These are phyloP conservation scores for Tetramorium simillimum DNA, from an alignment of 1,140 invertebrate genomes.

Conservation along the genomic window DNA sequence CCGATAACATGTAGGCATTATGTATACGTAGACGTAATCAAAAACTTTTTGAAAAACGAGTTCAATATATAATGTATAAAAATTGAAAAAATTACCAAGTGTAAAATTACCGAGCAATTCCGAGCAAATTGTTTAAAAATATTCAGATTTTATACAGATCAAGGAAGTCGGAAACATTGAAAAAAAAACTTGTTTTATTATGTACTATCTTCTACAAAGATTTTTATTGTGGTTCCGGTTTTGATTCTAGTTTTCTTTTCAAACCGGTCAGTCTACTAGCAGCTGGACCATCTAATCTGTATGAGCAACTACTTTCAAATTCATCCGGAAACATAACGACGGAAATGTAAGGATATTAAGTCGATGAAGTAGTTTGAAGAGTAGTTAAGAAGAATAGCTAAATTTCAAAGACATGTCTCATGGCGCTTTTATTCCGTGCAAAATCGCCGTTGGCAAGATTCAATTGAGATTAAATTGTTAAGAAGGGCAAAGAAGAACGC, in stretches of 20 bases:
- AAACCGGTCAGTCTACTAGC: conserved; percentile 32
- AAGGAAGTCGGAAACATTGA: background rate
- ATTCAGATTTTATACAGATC: background rate
- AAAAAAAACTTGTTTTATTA: background rate
- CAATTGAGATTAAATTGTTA: conserved; percentile 54
- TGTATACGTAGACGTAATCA: background rate
- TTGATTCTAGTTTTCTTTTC: conserved; percentile 15
- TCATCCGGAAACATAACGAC: background rate
- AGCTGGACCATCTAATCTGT: conserved; percentile 4
- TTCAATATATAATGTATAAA: background rate
- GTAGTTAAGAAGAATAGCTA: background rate
- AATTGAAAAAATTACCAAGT: background rate
- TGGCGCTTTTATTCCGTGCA: conserved; percentile 60
- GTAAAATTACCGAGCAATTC: background rate
- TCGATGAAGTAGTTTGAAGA: background rate
- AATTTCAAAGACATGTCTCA: background rate
- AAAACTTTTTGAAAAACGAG: background rate
- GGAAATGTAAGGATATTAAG: background rate
- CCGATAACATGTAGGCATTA: background rate
- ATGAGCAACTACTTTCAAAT: conserved; percentile 5
- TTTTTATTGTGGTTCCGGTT: conserved; percentile 15
- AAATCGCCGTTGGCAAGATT: conserved; percentile 64
- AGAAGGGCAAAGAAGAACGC: conserved; percentile 24
- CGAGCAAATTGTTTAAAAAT: background rate
- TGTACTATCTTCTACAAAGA: background rate